Percentiles rank a stretch among this genome's conserved stretches.
These are phyloP conservation scores for Vanessa atalanta DNA, from an alignment of 1,140 invertebrate species.

Conservation along the genomic window DNA sequence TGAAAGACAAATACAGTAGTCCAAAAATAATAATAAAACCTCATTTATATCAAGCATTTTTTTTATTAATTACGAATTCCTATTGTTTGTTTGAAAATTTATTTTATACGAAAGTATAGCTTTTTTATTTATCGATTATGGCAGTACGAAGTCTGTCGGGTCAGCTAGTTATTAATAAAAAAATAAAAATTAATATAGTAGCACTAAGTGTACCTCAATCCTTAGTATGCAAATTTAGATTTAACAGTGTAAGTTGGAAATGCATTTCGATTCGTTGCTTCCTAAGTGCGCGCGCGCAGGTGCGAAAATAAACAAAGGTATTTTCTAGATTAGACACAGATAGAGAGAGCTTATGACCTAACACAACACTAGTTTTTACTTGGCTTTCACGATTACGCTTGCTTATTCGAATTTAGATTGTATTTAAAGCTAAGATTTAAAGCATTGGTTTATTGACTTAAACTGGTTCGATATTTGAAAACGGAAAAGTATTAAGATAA, in stretches of 20 bases:
- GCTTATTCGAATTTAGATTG: background rate
- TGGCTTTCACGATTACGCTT: background rate
- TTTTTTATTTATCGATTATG: too few species aligned
- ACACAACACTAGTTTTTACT: slow-evolving; percentile 14
- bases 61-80: too few species aligned
- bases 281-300: slow-evolving; percentile 14
- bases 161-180: too few species aligned
- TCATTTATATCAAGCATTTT: too few species aligned
- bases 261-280: slow-evolving; percentile 17
- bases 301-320: slow-evolving; percentile 16
- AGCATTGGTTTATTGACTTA: too few species aligned
- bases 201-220: background rate
- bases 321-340: slow-evolving; percentile 14
- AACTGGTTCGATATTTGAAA: background rate
- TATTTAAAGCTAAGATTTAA: too few species aligned
- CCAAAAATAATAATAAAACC: too few species aligned
- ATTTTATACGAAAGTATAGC: too few species aligned
- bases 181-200: background rate
- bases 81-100: too few species aligned
- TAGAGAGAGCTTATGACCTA: slow-evolving; percentile 12
- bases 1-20: too few species aligned
- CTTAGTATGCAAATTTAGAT: slow-evolving; percentile 15
- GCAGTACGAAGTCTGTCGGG: too few species aligned
- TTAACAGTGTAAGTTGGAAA: slow-evolving; percentile 17
- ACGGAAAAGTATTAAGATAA: too few species aligned